A percentile compares a stretch with the other conserved stretches of the same genome.
These are phyloP conservation scores for Caloenas nicobarica DNA, from an alignment of 2,113 vertebrate genomes.

Conservation along the genomic window DNA sequence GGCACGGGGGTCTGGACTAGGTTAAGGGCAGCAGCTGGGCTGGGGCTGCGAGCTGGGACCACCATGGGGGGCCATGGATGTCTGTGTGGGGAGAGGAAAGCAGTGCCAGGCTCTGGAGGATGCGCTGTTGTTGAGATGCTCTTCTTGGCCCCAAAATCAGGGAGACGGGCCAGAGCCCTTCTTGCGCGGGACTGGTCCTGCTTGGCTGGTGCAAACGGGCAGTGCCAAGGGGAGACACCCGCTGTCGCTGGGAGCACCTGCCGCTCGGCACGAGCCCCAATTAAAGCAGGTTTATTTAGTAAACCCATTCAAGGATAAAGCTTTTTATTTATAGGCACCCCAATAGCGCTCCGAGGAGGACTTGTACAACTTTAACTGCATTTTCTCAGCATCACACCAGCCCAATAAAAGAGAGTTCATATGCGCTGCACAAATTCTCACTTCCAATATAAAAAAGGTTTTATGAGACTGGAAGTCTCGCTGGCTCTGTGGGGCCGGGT, in stretches of 20 bases:
- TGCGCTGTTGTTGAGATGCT: not conserved
- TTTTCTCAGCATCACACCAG: conserved; percentile 76
- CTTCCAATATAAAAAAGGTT: conserved; percentile 73
- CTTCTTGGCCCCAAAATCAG: accelerated
- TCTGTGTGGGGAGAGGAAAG: not conserved
- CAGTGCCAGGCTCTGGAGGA: not conserved
- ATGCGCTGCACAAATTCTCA: conserved; percentile 66
- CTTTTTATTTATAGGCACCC: conserved; percentile 41
- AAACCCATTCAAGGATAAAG: conserved; percentile 17
- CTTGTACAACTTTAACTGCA: conserved; percentile 68
- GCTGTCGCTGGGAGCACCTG: accelerated
- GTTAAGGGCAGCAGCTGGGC: conserved; percentile 26
- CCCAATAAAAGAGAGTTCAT: conserved; percentile 72
- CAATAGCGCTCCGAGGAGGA: conserved; percentile 47
- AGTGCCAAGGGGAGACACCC: not conserved
- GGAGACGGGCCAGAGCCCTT: not conserved
- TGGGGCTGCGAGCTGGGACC: not conserved
- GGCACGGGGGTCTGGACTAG: not conserved
- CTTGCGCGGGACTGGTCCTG: accelerated
- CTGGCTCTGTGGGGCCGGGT: conserved; percentile 37
- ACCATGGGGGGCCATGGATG: not conserved
- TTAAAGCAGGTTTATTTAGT: conserved; percentile 52
- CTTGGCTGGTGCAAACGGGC: accelerated
- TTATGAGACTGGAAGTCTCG: conserved; percentile 70
- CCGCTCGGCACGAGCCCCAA: not conserved